Percentiles rank a stretch among this genome's conserved stretches.
Conservation (phyloP, 2,888 invertebrate genomes). For the Cabera pusaria region DNA sequence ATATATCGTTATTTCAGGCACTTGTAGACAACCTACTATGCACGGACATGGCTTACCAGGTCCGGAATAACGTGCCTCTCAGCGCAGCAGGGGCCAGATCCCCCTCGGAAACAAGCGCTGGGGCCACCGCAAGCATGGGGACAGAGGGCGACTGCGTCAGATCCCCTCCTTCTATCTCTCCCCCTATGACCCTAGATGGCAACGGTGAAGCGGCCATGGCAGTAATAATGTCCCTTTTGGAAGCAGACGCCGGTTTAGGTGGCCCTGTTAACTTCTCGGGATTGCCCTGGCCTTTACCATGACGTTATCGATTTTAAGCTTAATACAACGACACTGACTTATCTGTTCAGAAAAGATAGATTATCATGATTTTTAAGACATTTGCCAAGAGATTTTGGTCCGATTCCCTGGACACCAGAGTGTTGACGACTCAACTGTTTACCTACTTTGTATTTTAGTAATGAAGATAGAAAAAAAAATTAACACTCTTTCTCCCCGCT, state of each 20-base stretch:
- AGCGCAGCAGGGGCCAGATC: slow-evolving; percentile 43
- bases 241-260: slow-evolving; percentile 94
- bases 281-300: slow-evolving; percentile 93
- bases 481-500: too few species aligned
- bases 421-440: too few species aligned
- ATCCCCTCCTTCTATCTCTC: slow-evolving; percentile 29
- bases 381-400: too few species aligned
- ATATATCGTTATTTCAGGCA: slow-evolving; percentile 15
- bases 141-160: slow-evolving; percentile 29
- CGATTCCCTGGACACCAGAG: too few species aligned
- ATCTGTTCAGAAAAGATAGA: too few species aligned
- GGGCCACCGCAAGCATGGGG: neutral
- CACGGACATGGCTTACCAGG: slow-evolving; percentile 43
- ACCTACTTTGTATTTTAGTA: too few species aligned
- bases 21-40: slow-evolving; percentile 56
- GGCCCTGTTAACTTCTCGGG: slow-evolving; percentile 94
- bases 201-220: slow-evolving; percentile 96
- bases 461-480: too few species aligned
- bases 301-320: too few species aligned
- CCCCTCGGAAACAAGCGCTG: too few species aligned
- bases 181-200: slow-evolving; percentile 80
- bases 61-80: slow-evolving; percentile 65
- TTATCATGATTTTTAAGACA: too few species aligned
- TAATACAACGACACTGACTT: too few species aligned
- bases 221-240: slow-evolving; percentile 94